These are phyloP conservation scores for Haliclystus octoradiatus DNA, from an alignment of 30 jellyfish, hydroid and myxozoan genomes.

Conservation along the genomic window DNA sequence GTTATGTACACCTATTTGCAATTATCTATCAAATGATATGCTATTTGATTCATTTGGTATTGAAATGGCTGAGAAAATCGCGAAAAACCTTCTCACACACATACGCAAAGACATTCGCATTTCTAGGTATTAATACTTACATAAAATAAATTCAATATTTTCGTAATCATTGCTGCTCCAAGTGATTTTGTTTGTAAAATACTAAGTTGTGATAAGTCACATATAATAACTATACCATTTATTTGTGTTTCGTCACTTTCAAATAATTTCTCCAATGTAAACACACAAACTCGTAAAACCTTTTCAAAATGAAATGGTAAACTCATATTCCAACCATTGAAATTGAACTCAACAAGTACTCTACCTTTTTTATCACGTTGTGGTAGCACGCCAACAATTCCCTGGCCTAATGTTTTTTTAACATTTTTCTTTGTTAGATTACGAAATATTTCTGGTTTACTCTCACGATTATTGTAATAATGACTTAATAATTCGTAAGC, in stretches of 20 bases:
- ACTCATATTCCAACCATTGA: conserved; percentile 86
- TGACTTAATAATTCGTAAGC: conserved; percentile 62
- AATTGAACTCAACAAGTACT: conserved; percentile 61
- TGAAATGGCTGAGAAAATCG: no score
- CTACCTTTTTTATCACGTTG: conserved; percentile 98
- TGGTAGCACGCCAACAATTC: conserved; percentile 94
- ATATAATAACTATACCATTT: conserved; percentile 77
- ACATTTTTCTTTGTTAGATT: conserved; percentile 86
- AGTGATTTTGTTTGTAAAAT: conserved; percentile 86
- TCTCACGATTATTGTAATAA: conserved; percentile 82
- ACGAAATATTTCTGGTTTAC: conserved; percentile 90
- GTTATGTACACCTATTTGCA: no score
- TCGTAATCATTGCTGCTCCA: conserved; percentile 84
- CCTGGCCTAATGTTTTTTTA: conserved; percentile 89
- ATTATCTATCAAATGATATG: no score
- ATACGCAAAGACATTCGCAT: no score
- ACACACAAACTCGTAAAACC: conserved; percentile 91
- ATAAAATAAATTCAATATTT: conserved; percentile 56
- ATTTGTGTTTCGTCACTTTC: conserved; percentile 96
- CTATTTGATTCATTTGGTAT: no score
- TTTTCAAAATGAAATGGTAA: conserved; percentile 92
- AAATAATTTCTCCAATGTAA: conserved; percentile 73
- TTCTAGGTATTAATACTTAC: conserved; percentile 38
- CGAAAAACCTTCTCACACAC: no score
- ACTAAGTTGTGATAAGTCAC: conserved; percentile 84